These are phyloP conservation scores for Epizoanthus fatuus DNA, from an alignment of 92 coral and sea anemone species.

Conservation along the genomic window DNA sequence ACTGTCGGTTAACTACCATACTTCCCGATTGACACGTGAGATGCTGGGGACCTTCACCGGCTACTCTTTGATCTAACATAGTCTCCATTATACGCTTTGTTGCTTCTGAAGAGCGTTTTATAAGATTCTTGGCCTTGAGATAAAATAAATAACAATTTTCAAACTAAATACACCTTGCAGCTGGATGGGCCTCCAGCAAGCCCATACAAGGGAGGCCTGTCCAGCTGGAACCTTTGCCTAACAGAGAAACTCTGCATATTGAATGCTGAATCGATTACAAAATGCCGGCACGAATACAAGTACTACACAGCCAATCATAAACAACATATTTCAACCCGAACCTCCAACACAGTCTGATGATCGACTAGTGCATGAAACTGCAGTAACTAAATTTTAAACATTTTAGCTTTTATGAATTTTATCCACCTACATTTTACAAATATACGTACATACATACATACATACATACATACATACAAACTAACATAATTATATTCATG, in stretches of 20 bases:
- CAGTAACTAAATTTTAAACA: no score
- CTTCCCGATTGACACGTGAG: conserved; percentile 51
- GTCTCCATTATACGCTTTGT: conserved; percentile 21
- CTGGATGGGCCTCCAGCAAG: not conserved
- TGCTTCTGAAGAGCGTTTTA: conserved; percentile 18
- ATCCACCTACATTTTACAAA: not conserved
- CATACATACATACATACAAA: not conserved
- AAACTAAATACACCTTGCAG: not conserved
- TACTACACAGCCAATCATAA: no score
- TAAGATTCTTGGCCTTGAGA: conserved; percentile 47
- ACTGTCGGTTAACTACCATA: conserved; percentile 46
- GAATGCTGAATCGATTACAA: no score
- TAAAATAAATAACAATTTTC: not conserved
- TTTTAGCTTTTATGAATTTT: no score
- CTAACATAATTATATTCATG: not conserved
- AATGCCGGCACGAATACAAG: no score
- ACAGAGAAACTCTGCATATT: no score
- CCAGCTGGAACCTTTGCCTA: no score
- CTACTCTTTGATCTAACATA: conserved; percentile 40
- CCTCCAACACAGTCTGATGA: no score
- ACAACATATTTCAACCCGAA: no score
- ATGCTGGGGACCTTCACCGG: conserved; percentile 49
- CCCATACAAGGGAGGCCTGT: no score
- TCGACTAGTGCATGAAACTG: no score
- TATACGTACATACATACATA: not conserved